Base-by-base conservation (phyloP, 2,113 vertebrate species). In the Rattus rattus region DNA sequence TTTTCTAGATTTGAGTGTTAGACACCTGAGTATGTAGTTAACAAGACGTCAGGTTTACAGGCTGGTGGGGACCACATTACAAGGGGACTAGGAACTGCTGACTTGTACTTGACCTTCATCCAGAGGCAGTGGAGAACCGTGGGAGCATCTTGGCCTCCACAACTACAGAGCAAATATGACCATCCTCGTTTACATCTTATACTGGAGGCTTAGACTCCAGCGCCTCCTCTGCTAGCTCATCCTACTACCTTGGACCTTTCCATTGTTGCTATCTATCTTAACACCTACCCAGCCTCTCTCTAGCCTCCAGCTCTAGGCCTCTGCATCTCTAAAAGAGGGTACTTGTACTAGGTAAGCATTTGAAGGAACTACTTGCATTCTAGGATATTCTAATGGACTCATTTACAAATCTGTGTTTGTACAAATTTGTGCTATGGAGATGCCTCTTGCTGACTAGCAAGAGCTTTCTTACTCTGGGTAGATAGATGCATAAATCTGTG, bases 1-100 rank as follows among this genome's bases (percentile, higher is more conserved):
- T 17, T 2, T 11, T 20, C 16, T 36, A 6, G n/a, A 20, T 49
- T 11, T 26, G 24, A 43, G 20, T 16, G 3, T 3, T 5, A 2
- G 61, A 2, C 7, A 26, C 10, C 67, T 3, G 69, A 79, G 54
- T 1, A 3, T 26, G 47, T 33, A 56, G 28, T 24, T 63, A 8
- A 16, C 19, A 7, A 6, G 33, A 90, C 28, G 16, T 26, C 3
- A 86, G 26, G 1, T 8, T 36, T 56, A 10, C 16, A 73, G 19
- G 30, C 7, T 52, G 52, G 22, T 36, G 7, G 13, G 30, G 13
- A 63, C 24, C 54, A 76, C 30, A 85, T 36, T 65, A 59, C n/a
- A 88, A 61, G 88, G 52, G 11, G 33, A 43, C 33, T 54, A 72
- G 43, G 39, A 33, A 77, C 17, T 54, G 5, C 22, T 14, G 36